Percentiles rank a stretch among this genome's conserved stretches.
These are phyloP conservation scores for Strigamia transsilvanica DNA, from an alignment of 2,888 invertebrate genomes.

Conservation along the genomic window DNA sequence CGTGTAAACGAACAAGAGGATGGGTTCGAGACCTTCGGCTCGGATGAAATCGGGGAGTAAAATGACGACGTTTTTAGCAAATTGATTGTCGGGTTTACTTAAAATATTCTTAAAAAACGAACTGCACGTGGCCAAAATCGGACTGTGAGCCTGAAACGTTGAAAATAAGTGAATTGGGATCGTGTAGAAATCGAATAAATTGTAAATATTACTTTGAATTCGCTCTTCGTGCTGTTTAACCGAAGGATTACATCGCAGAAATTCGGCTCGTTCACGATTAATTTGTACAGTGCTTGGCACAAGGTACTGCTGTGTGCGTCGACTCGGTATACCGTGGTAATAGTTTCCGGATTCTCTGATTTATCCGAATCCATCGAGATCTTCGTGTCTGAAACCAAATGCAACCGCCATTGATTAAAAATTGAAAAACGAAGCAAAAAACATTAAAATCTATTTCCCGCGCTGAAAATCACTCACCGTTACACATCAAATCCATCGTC, in stretches of 20 bases:
- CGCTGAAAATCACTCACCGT: background rate
- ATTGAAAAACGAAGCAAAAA: too few species aligned
- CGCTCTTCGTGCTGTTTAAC: slow-evolving; percentile 35
- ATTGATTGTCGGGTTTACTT: slow-evolving; percentile 46
- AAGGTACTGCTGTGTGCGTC: slow-evolving; percentile 14
- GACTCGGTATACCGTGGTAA: slow-evolving; percentile 24
- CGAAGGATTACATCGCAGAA: slow-evolving; percentile 37
- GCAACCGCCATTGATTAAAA: too few species aligned
- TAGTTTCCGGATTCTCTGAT: background rate
- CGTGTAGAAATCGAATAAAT: background rate
- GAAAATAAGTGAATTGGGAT: background rate
- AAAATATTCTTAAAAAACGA: slow-evolving; percentile 41
- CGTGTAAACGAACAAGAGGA: slow-evolving; percentile 39
- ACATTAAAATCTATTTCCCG: too few species aligned
- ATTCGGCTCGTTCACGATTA: slow-evolving; percentile 10
- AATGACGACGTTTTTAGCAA: slow-evolving; percentile 43
- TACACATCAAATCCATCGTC: background rate
- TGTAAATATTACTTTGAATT: slow-evolving; percentile 7
- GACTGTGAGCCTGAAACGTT: slow-evolving; percentile 30
- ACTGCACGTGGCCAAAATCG: slow-evolving; percentile 41
- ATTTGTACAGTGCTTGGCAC: slow-evolving; percentile 48
- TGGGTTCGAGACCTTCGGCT: slow-evolving; percentile 35
- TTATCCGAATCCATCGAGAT: background rate
- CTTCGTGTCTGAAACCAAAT: background rate
- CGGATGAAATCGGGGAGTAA: slow-evolving; percentile 43